These are phyloP conservation scores for Passer montanus DNA, from an alignment of 2,113 vertebrate species.

Conservation along the genomic window DNA sequence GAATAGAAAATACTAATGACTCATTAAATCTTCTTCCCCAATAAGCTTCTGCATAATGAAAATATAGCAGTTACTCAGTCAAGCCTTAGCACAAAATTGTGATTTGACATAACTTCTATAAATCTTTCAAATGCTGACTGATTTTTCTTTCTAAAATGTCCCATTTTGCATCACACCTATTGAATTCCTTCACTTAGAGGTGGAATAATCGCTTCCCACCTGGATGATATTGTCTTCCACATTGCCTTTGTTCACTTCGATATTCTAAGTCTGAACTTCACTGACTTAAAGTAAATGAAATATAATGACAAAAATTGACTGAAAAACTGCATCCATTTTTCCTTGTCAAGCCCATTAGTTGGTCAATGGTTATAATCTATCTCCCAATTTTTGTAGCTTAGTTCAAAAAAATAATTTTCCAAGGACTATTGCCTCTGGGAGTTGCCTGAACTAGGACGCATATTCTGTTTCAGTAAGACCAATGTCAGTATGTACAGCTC, in stretches of 20 bases:
- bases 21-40: not conserved
- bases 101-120: not conserved
- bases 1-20: not conserved
- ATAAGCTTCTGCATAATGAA: not conserved
- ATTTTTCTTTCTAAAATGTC: not conserved
- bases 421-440: not conserved
- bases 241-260: not conserved
- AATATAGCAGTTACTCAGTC: not conserved
- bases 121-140: not conserved
- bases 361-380: not conserved
- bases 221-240: not conserved
- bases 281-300: conserved; percentile 2
- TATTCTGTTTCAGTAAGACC: not conserved
- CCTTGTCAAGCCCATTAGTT: not conserved
- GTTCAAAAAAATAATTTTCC: not conserved
- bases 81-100: not conserved
- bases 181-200: not conserved
- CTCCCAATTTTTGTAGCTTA: not conserved
- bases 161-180: not conserved
- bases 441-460: not conserved
- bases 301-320: conserved; percentile 4
- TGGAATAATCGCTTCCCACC: not conserved
- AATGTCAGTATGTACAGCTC: not conserved
- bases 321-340: not conserved
- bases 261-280: not conserved